phyloP scores from a whole-genome alignment of 2,113 vertebrate genomes.

The Corythoichthys intestinalis region DNA sequence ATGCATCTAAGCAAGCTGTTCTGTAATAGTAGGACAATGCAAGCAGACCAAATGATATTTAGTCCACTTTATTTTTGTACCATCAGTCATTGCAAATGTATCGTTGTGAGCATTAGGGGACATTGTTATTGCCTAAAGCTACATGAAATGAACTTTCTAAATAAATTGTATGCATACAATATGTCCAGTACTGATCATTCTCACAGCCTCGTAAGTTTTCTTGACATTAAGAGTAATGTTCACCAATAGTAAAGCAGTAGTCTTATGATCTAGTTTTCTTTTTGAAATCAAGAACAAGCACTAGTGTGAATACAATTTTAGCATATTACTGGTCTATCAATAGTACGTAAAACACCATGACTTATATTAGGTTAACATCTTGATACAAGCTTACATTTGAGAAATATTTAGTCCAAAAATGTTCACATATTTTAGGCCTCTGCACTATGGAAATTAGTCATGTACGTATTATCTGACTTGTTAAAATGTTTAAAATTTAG shows the following conservation, averaged over 20 bases:
- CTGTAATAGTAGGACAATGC: too few relatives aligned
- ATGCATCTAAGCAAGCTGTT: not conserved
- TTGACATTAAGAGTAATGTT: not conserved
- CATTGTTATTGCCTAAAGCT: not conserved
- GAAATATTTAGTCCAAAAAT: constrained; percentile 1
- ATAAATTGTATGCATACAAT: not conserved
- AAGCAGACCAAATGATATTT: too few relatives aligned
- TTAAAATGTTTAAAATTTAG: not conserved
- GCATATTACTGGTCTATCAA: not conserved
- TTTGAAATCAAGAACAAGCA: not conserved
- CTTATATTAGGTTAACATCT: not conserved
- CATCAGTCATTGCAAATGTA: not conserved
- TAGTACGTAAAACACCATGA: not conserved
- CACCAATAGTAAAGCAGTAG: not conserved
- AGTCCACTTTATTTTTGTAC: not conserved
- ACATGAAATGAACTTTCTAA: not conserved
- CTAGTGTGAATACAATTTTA: not conserved
- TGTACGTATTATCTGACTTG: not conserved
- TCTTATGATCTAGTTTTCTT: not conserved
- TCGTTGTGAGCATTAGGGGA: not conserved
- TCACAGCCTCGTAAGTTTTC: not conserved
- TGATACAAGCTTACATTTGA: constrained; percentile 1
- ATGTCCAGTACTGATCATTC: not conserved
- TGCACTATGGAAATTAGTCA: not conserved
- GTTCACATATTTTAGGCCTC: not conserved